Evolutionary conservation across 1,140 invertebrate species (phyloP), one percentile per base, ranked within the genome.

Genomic region (Amyelois transitella): DNA sequence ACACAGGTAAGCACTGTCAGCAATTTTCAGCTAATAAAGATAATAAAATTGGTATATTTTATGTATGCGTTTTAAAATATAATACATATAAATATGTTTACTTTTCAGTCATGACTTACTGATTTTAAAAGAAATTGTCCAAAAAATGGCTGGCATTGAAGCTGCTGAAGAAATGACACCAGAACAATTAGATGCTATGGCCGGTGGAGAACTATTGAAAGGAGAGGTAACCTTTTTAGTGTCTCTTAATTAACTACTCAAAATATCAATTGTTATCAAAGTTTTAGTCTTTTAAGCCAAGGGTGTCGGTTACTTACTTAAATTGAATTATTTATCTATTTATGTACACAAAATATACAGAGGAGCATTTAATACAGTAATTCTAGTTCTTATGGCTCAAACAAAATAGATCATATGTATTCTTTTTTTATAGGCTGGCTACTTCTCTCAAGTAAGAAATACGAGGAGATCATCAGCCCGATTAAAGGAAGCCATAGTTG

Each of bases 111-210:
- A 98, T 85, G 97, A 99, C 90, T 89, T 99, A 59, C 89, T 99
- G 18, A 94, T 99, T 66, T 86, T 99, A 44, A 97, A 99, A 86
- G 99, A 99, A 89, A 96, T 99, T 66, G 96, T 99, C 53, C 97
- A 99, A 88, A 99, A 99, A 91, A 99, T 99, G 98, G 96, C 97
- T 10, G 98, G 98, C 1, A 97, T 99, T 59, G 98, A 99, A 90
- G 94, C 97, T 4, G 94, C 95, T 6, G 97, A 99, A 85, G 97
- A 99, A 88, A 95, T 99, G 90, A 99, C 98, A 0, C 90, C 94
- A 28, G 97, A 99, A 77, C 98, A 99, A 88, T 80, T 99, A 43
- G 96, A 98, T 75, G 97, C 98, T 0, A 95, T 99, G 94, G 93
- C 94, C 56, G 98, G 99, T 20, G 99, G 99, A 8, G 98, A 99